phyloP scores from a whole-genome alignment of 2,113 vertebrate species.

The Catharus bicknelli region DNA sequence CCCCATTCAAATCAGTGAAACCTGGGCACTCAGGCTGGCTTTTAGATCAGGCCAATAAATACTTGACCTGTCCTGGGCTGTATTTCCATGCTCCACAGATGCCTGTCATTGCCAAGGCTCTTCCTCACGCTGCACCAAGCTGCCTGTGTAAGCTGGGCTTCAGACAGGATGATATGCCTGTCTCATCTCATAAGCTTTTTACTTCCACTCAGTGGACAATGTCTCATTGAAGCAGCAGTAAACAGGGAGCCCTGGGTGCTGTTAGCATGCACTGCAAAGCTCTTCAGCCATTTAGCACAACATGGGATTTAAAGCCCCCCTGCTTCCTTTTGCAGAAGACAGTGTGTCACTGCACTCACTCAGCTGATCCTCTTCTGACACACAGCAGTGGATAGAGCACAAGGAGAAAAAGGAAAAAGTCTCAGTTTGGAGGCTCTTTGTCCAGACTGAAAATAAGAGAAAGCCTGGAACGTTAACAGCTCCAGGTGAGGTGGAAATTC shows the following conservation, averaged over 20 bases:
- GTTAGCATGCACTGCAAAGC: not conserved
- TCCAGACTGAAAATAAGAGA: not conserved
- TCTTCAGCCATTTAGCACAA: not conserved
- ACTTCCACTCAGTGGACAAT: not conserved
- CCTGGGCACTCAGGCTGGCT: not conserved
- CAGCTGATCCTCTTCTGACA: not conserved
- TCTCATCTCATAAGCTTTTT: conserved; percentile 58
- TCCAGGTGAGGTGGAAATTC: not conserved
- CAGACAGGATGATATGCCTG: conserved; percentile 52
- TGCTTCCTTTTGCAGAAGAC: not conserved
- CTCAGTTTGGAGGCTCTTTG: not conserved
- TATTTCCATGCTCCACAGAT: not conserved
- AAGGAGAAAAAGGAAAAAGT: not conserved
- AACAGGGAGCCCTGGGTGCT: not conserved
- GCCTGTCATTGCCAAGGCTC: not conserved
- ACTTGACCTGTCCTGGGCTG: not conserved
- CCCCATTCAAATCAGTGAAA: not conserved
- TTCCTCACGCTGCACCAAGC: not conserved
- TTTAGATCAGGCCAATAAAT: not conserved
- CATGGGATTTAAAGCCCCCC: not conserved
- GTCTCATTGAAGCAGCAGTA: conserved; percentile 12
- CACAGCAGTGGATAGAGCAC: not conserved
- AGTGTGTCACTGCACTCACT: not conserved
- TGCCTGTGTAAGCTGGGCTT: conserved; percentile 14
- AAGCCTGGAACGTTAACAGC: not conserved